Evolutionary conservation across 2,113 vertebrate genomes (phyloP).

Genomic region (Leptosomus discolor): DNA sequence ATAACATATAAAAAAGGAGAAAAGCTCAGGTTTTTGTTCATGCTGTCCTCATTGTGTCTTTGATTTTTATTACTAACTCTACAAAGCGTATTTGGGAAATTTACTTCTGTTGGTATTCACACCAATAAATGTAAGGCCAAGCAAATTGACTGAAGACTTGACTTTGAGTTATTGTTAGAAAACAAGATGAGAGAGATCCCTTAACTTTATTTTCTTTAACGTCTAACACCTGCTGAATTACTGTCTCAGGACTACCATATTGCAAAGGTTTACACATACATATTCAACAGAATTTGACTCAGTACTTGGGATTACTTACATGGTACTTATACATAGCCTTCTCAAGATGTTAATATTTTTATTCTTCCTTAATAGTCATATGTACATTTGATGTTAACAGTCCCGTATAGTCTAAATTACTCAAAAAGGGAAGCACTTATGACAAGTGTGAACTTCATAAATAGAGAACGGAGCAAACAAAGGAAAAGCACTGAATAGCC

Average conservation of each 20-base stretch:
- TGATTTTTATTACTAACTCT: neutral
- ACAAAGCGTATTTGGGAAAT: neutral
- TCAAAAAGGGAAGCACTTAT: neutral
- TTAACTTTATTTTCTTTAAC: neutral
- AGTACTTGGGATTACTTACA: neutral
- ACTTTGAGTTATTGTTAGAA: neutral
- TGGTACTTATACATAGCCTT: neutral
- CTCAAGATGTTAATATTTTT: neutral
- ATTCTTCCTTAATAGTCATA: neutral
- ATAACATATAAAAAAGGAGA: neutral
- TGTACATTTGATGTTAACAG: neutral
- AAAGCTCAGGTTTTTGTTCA: neutral
- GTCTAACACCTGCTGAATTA: neutral
- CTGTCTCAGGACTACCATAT: fast-evolving
- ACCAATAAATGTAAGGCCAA: neutral
- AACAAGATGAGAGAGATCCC: neutral
- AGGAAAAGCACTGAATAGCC: neutral
- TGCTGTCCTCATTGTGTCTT: neutral
- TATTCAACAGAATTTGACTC: neutral
- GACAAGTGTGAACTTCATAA: neutral
- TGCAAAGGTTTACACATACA: neutral
- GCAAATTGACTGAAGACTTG: neutral
- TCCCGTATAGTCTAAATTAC: neutral
- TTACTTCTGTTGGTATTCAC: neutral
- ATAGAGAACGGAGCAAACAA: neutral